Conservation (phyloP, 2,113 vertebrate genomes). For the Eptatretus burgeri region DNA sequence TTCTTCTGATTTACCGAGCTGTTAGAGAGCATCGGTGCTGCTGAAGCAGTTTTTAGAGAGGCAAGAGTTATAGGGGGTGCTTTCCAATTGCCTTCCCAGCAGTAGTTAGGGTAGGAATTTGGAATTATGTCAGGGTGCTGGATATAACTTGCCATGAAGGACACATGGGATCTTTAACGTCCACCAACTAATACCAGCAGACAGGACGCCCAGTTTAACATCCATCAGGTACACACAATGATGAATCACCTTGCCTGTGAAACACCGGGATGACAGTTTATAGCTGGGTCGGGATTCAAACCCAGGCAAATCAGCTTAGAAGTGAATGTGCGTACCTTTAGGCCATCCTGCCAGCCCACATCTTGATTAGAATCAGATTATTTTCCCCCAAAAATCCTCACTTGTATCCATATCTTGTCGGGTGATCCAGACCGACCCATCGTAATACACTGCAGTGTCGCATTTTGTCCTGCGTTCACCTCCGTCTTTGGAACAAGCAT, state of each 20-base stretch:
- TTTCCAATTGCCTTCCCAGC: too few species aligned
- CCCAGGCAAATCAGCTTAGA: neutral
- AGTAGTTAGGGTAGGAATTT: too few species aligned
- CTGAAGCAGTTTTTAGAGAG: too few species aligned
- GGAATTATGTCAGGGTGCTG: too few species aligned
- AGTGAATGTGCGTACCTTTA: neutral
- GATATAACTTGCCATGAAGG: too few species aligned
- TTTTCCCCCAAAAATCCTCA: neutral
- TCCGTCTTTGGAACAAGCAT: neutral
- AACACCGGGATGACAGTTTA: neutral
- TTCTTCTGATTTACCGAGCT: too few species aligned
- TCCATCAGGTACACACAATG: neutral
- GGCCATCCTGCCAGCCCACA: neutral
- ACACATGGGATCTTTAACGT: too few species aligned
- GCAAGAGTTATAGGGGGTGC: too few species aligned
- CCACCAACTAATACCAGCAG: too few species aligned
- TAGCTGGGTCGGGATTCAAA: neutral
- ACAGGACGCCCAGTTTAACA: too few species aligned
- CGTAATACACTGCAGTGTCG: neutral
- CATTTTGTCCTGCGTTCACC: slow-evolving; percentile 5
- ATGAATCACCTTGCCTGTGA: neutral
- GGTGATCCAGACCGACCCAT: neutral
- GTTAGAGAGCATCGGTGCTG: too few species aligned
- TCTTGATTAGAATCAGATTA: neutral
- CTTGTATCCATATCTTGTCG: slow-evolving; percentile 4